These are phyloP conservation scores for Epistrophella euchroma DNA, from an alignment of 2,888 invertebrate genomes.

Conservation along the genomic window DNA sequence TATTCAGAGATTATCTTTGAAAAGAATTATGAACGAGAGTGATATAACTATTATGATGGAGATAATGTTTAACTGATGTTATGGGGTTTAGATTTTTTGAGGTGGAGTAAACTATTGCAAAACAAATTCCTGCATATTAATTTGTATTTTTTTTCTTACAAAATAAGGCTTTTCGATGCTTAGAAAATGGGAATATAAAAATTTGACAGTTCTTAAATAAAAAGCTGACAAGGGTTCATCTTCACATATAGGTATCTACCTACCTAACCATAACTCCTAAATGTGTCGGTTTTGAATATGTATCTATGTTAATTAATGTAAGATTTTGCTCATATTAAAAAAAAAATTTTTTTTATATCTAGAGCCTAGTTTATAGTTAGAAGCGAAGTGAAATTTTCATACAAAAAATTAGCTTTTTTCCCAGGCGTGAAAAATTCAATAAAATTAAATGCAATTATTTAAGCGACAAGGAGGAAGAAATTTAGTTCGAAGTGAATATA, in stretches of 20 bases:
- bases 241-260: background rate
- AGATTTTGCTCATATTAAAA: too few species aligned
- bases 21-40: constrained; percentile 49
- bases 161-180: background rate
- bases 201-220: background rate
- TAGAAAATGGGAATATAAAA: background rate
- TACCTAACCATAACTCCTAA: background rate
- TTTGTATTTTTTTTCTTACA: background rate
- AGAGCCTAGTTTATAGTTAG: too few species aligned
- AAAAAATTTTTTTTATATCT: too few species aligned
- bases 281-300: too few species aligned
- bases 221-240: background rate
- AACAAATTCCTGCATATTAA: constrained; percentile 28
- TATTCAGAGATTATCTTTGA: constrained; percentile 49
- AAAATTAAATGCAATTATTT: too few species aligned
- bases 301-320: too few species aligned
- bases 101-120: background rate
- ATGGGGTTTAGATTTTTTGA: background rate
- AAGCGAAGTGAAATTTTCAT: too few species aligned
- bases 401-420: too few species aligned
- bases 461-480: too few species aligned
- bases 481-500: too few species aligned
- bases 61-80: constrained; percentile 27
- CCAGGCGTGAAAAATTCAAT: too few species aligned
- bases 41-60: constrained; percentile 47